These are phyloP conservation scores for Heliconius aoede DNA, from an alignment of 2,888 invertebrate genomes.

Conservation along the genomic window DNA sequence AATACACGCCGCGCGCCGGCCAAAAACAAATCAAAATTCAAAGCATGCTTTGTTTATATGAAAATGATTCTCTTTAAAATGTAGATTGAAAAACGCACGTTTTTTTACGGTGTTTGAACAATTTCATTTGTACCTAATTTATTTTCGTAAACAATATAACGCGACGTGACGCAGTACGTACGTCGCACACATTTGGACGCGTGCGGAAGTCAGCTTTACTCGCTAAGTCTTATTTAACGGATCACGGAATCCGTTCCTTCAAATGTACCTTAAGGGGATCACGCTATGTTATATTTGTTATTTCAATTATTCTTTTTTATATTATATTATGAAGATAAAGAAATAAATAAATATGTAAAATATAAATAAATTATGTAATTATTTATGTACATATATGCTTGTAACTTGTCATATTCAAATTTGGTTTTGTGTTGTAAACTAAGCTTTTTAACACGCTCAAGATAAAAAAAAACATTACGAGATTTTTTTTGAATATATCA, in stretches of 20 bases:
- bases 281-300: slow-evolving; percentile 24
- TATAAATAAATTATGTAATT: no score
- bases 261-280: slow-evolving; percentile 54
- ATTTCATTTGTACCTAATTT: slow-evolving; percentile 38
- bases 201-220: slow-evolving; percentile 76
- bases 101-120: slow-evolving; percentile 36
- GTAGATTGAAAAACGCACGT: slow-evolving; percentile 37
- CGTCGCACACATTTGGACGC: slow-evolving; percentile 58
- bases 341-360: not conserved
- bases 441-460: not conserved
- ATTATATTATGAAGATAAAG: not conserved
- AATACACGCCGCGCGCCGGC: not conserved
- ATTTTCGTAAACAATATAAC: slow-evolving; percentile 50
- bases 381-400: no score
- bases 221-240: slow-evolving; percentile 77
- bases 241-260: slow-evolving; percentile 73
- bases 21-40: slow-evolving; percentile 20
- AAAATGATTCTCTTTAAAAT: slow-evolving; percentile 31
- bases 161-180: slow-evolving; percentile 65
- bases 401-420: not conserved
- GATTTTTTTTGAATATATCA: not conserved
- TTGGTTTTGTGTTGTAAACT: not conserved
- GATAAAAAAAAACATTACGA: not conserved
- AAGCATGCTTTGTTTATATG: slow-evolving; percentile 15
- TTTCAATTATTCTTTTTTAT: slow-evolving; percentile 51